Percentiles rank a stretch among this genome's conserved stretches.
These are phyloP conservation scores for Trididemnum clinides DNA, from an alignment of 23 tunicate genomes.

Conservation along the genomic window DNA sequence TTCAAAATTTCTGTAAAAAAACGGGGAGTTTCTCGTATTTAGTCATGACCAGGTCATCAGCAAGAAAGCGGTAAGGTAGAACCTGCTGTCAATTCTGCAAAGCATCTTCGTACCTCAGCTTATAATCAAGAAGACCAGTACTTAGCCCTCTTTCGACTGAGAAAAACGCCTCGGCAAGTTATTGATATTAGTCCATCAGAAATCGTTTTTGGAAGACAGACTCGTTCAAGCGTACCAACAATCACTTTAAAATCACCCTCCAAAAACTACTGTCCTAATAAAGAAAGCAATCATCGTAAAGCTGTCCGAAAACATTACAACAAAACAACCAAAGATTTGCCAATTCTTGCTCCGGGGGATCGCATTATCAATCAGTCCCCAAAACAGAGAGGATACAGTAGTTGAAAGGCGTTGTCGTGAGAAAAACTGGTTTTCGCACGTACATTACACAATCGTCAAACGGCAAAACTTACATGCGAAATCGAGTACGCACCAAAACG, in stretches of 20 bases:
- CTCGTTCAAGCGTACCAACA: not conserved
- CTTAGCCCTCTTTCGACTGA: not conserved
- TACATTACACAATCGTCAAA: not conserved
- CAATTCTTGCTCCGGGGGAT: not conserved
- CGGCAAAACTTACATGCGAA: not conserved
- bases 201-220: slow-evolving; percentile 1
- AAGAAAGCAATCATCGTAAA: not conserved
- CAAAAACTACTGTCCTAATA: not conserved
- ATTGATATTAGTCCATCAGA: not conserved
- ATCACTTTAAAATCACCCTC: not conserved
- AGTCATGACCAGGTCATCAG: not conserved
- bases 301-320: not conserved
- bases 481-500: not conserved
- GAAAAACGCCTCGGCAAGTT: slow-evolving; percentile 15
- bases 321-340: not conserved
- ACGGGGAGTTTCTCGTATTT: not conserved
- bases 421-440: not conserved
- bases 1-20: not conserved
- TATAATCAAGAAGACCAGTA: not conserved
- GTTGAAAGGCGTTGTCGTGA: not conserved
- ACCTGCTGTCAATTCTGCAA: not conserved
- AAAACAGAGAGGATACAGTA: not conserved
- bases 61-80: slow-evolving; percentile 8
- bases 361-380: not conserved
- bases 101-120: not conserved